Evolutionary conservation across 23 tunicate genomes (phyloP), one percentile per base, ranked within the genome.

Genomic region (Halocynthia roretzi): DNA sequence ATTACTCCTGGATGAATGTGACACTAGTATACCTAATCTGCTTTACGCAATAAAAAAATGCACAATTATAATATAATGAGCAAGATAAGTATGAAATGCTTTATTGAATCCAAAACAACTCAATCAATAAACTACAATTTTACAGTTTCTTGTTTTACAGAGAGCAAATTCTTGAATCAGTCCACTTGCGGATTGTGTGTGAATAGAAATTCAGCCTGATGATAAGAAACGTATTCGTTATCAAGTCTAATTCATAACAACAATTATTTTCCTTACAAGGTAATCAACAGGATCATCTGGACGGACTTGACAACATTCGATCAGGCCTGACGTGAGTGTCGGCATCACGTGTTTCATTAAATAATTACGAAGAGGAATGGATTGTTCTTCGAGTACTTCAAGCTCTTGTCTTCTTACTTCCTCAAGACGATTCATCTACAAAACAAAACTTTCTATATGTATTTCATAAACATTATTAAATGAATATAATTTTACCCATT

Each of bases 271-370:
- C 76, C 51, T 70, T 82, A 92, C 99, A 91, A 94, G 63, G 82
- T 78, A 94, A 72, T 94, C 99, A 62, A 94, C 95, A 6, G 99
- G 99, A 54, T 94, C 99, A 10, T 83, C 90, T 14, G 99, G 99
- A 49, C 95, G 83, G 50, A 94, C 87, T 72, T 88, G 81, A 56
- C 95, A 87, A 65, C 92, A 86, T 72, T 94, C 93, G 5, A 94
- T 94, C 69, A 94, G 87, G 50, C 95, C 99, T n/a, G 90, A 61
- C 8, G 99, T 94, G 53, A 94, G 82, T 0, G 99, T 94, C 5
- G 99, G 99, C 99, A 94, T 94, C 51, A 94, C 99, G 87, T 94
- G 99, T 55, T 82, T 88, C 91, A 88, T 88, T 56, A 94, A 83
- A 75, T 84, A 94, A 71, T 94, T 88, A 7, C 99, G 76, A 9